Evolutionary conservation across 2,113 vertebrate species (phyloP), one percentile per base, ranked within the genome.

Genomic region (Leucosticte australis): DNA sequence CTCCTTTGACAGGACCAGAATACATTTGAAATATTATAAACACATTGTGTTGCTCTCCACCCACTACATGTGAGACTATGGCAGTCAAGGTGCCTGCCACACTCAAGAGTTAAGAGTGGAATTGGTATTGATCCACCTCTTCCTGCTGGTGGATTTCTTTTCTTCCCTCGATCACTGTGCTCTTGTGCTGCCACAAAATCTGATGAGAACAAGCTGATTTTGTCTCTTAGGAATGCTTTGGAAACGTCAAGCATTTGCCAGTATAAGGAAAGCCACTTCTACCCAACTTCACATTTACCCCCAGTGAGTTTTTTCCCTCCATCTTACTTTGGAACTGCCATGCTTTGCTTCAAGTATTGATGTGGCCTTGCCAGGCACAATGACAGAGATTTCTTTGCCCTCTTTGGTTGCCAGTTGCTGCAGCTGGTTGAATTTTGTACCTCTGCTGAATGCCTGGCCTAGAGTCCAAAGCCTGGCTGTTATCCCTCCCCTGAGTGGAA

Each of bases 401-500:
- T 52, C 24, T 57, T 74, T 64, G 4, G 2, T n/a, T 83, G 53
- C 30, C 73, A 75, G 11, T n/a, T 78, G 17, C 55, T 90, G 59
- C 55, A 94, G 47, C 56, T 90, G 39, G 62, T n/a, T 60, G 35
- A 70, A 81, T 91, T 89, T 88, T 65, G 26, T 68, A 9, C 37
- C 80, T 86, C 39, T 79, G 28, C 53, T 44, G 64, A 92, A 83
- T 64, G 20, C 28, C n/a, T 89, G 87, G 82, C 69, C 65, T 74
- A 30, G 22, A 74, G 26, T 73, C 73, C 52, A 64, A 79, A 91
- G 71, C 60, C 37, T 30, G 53, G 33, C 55, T 75, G 42, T 92
- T 94, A 89, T 87, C 56, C 79, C 28, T 94, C 81, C 67, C 42
- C 42, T 79, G 79, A 90, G 82, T 59, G 70, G 69, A 90, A 89